Evolutionary conservation across 2,797 vertebrate species (phyloP).

Genomic region (Danio jaintianensis): DNA sequence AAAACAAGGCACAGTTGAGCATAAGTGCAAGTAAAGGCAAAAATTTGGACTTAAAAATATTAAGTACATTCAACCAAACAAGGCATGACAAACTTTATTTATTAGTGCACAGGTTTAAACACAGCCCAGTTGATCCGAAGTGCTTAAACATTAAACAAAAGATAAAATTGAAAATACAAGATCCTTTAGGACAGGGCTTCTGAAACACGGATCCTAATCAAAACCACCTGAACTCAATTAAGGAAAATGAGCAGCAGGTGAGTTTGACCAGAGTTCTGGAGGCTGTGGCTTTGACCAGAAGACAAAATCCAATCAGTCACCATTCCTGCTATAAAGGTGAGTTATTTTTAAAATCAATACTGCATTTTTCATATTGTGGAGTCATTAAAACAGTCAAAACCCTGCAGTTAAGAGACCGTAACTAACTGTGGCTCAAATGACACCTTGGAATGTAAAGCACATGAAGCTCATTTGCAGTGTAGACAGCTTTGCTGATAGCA

Average conservation of each 20-base stretch:
- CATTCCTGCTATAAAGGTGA: neutral
- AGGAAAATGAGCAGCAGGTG: neutral
- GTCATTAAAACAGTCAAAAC: no score
- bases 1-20: neutral
- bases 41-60: neutral
- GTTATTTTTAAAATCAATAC: neutral
- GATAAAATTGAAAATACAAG: no score
- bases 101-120: no score
- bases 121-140: no score
- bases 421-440: no score
- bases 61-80: neutral
- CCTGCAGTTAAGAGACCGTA: no score
- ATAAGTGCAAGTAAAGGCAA: neutral
- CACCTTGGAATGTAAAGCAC: neutral
- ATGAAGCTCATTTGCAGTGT: neutral
- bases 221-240: neutral
- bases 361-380: no score
- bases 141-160: no score
- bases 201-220: neutral
- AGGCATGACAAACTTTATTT: no score
- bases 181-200: neutral
- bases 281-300: neutral
- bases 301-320: neutral
- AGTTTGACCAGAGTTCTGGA: neutral
- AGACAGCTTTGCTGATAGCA: neutral